Conservation (phyloP, 1,140 invertebrate species). For the Pseudomyrmex gracilis region DNA sequence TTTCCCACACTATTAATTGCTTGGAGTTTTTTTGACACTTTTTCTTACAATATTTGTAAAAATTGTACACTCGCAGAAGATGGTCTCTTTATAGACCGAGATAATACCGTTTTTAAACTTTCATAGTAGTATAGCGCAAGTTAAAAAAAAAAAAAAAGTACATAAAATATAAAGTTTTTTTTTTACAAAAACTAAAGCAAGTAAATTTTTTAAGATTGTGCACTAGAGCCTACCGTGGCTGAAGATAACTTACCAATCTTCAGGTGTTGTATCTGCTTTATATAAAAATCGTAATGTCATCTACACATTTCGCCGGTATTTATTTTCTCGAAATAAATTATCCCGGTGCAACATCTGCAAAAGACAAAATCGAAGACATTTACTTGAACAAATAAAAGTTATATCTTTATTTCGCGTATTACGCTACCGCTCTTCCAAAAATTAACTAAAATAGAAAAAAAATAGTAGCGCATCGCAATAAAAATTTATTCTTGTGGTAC, state of each 20-base stretch:
- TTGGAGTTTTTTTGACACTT: constrained; percentile 70
- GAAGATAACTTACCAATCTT: constrained; percentile 83
- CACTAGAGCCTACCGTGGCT: constrained; percentile 70
- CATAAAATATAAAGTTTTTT: constrained; percentile 54
- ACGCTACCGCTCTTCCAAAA: too few relatives aligned
- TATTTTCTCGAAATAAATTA: constrained; percentile 44
- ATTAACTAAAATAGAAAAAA: too few relatives aligned
- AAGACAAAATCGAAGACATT: constrained; percentile 56
- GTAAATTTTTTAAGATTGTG: constrained; percentile 67
- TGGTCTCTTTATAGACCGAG: constrained; percentile 55
- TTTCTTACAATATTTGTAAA: constrained; percentile 68
- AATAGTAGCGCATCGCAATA: neutral
- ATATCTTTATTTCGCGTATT: neutral
- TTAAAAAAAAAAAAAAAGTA: constrained; percentile 56
- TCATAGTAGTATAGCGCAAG: constrained; percentile 54
- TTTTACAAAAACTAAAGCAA: constrained; percentile 63
- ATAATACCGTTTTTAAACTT: constrained; percentile 58
- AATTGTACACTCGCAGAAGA: constrained; percentile 72
- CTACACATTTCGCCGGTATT: constrained; percentile 44
- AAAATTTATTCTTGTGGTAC: neutral
- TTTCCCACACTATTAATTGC: constrained; percentile 64
- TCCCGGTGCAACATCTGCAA: constrained; percentile 70
- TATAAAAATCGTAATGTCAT: constrained; percentile 34
- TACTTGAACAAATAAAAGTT: constrained; percentile 31
- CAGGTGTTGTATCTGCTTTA: constrained; percentile 66